Conservation (phyloP, 2,797 vertebrate genomes). For the Prunella strophiata region DNA sequence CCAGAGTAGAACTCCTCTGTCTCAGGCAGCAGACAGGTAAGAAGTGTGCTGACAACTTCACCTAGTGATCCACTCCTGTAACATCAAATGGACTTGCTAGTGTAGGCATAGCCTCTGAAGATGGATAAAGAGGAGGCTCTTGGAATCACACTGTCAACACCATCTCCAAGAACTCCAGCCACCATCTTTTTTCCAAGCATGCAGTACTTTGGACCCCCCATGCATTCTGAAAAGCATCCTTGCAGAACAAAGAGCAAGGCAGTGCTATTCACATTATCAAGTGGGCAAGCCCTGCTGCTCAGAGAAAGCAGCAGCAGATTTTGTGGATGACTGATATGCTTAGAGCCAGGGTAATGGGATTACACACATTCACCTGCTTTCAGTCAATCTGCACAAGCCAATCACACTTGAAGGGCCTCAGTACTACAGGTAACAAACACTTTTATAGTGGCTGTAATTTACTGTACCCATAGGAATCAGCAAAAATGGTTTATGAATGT, state of each 20-base stretch:
- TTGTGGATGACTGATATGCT: accelerated
- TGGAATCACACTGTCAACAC: neutral
- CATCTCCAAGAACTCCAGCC: neutral
- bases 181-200: neutral
- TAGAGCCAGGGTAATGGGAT: neutral
- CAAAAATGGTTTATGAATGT: neutral
- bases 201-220: neutral
- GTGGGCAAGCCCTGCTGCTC: neutral
- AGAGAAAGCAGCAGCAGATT: neutral
- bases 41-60: neutral
- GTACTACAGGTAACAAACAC: neutral
- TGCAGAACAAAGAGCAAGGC: neutral
- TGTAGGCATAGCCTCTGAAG: neutral
- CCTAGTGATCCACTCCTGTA: neutral
- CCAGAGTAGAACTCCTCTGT: neutral
- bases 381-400: neutral
- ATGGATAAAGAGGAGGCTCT: neutral
- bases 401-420: neutral
- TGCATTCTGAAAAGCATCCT: neutral
- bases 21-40: neutral
- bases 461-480: neutral
- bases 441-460: neutral
- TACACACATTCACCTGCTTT: neutral
- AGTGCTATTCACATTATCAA: neutral
- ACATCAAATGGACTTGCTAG: neutral